A percentile compares a stretch with the other conserved stretches of the same genome.
Conservation (phyloP, 2,113 vertebrate genomes). For the Callipepla californica region DNA sequence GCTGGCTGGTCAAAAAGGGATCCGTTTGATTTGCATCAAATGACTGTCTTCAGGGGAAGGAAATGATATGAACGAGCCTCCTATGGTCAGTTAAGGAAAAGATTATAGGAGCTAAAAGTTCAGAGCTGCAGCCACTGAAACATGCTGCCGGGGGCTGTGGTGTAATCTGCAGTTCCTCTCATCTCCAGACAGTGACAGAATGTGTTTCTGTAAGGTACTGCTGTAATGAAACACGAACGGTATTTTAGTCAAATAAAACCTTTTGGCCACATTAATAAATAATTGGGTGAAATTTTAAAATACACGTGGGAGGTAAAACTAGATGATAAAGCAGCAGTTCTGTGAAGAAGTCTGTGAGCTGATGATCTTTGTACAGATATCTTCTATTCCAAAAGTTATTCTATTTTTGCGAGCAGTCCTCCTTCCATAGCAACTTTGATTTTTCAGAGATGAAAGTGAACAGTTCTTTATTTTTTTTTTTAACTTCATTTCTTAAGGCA, state of each 20-base stretch:
- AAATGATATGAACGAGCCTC: not conserved
- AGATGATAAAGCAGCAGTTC: not conserved
- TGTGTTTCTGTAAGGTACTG: not conserved
- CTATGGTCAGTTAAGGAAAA: not conserved
- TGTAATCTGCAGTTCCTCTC: not conserved
- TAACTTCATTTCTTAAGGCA: not conserved
- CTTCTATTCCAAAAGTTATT: not conserved
- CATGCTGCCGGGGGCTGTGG: not conserved
- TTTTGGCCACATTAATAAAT: not conserved
- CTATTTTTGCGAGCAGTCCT: not conserved
- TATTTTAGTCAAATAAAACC: not conserved
- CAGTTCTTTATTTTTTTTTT: not conserved
- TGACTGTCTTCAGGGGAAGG: not conserved
- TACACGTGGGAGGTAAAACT: fast-evolving
- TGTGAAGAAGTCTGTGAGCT: not conserved
- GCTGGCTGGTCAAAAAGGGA: not conserved
- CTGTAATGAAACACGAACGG: not conserved
- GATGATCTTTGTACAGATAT: not conserved
- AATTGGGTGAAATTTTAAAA: not conserved
- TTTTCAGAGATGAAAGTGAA: not conserved
- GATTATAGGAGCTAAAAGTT: not conserved
- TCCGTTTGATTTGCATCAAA: not conserved
- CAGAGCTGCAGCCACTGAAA: not conserved
- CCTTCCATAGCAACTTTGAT: not conserved
- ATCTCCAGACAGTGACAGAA: not conserved